phyloP scores from a whole-genome alignment of 2,113 vertebrate genomes.

The Mola mola region DNA sequence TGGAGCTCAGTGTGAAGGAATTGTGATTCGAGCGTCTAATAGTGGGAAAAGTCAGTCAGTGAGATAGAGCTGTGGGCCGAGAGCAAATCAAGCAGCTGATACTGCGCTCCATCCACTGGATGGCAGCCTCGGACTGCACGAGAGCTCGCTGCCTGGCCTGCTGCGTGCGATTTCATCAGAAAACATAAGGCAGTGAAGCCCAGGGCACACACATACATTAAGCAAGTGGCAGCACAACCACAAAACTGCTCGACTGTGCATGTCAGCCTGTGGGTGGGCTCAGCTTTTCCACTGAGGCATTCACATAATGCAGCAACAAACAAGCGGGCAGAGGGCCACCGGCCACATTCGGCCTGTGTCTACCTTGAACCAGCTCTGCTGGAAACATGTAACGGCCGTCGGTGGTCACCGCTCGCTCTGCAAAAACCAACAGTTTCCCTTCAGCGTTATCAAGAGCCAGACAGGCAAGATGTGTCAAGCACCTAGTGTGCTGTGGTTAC shows the following conservation, averaged over 20 bases:
- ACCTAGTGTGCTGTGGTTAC: background rate
- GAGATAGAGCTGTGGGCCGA: slow-evolving; percentile 14
- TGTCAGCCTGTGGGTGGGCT: slow-evolving; percentile 48
- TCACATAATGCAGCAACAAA: slow-evolving; percentile 61
- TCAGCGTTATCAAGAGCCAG: slow-evolving; percentile 4
- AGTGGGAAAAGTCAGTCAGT: slow-evolving; percentile 37
- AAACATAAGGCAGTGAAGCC: slow-evolving; percentile 74
- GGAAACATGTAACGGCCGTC: slow-evolving; percentile 93
- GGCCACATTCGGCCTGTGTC: slow-evolving; percentile 11
- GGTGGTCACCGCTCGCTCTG: slow-evolving; percentile 91
- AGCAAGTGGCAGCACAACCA: slow-evolving; percentile 65
- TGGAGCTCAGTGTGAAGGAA: background rate
- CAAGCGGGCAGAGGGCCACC: slow-evolving; percentile 39
- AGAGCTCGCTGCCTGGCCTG: slow-evolving; percentile 55
- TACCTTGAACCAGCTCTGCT: slow-evolving; percentile 89
- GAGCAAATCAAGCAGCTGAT: slow-evolving; percentile 13
- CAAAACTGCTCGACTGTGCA: slow-evolving; percentile 21
- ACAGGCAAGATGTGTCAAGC: too few relatives aligned
- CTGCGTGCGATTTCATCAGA: slow-evolving; percentile 73
- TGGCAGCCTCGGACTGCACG: slow-evolving; percentile 53
- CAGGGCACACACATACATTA: slow-evolving; percentile 67
- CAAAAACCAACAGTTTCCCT: slow-evolving; percentile 75
- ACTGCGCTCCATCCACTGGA: slow-evolving; percentile 60
- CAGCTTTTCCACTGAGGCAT: slow-evolving; percentile 25
- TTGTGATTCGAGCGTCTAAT: background rate